A percentile compares a stretch with the other conserved stretches of the same genome.
phyloP scores from a whole-genome alignment of 1,140 invertebrate species.

The Camponotus vicinus region DNA sequence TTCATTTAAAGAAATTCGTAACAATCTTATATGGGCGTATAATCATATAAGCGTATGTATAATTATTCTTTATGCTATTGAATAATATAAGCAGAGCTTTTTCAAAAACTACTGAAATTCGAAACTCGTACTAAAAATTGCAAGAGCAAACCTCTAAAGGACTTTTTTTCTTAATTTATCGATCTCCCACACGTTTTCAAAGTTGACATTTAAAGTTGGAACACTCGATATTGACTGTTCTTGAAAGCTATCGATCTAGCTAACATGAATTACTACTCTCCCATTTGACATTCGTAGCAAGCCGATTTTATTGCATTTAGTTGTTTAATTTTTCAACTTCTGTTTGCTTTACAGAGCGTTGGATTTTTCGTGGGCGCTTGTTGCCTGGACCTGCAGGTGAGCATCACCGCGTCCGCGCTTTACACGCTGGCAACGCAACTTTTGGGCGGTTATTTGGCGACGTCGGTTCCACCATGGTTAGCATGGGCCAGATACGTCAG shows the following conservation, averaged over 20 bases:
- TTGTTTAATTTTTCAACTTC: conserved; percentile 4
- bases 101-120: conserved; percentile 11
- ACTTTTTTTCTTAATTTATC: too few relatives aligned
- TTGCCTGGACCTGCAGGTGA: conserved; percentile 93
- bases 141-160: neutral
- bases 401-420: conserved; percentile 93
- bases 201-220: too few relatives aligned
- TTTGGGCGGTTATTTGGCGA: conserved; percentile 93
- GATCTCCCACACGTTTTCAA: too few relatives aligned
- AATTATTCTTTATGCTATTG: conserved; percentile 3
- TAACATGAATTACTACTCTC: neutral
- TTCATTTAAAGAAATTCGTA: neutral
- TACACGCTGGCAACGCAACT: conserved; percentile 94
- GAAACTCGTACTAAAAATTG: neutral
- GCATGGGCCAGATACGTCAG: conserved; percentile 93
- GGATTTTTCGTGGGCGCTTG: conserved; percentile 94
- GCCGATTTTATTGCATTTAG: neutral
- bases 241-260: neutral
- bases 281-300: conserved; percentile 21
- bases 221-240: neutral
- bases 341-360: conserved; percentile 88
- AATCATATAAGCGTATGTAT: neutral
- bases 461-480: conserved; percentile 92
- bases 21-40: neutral
- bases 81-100: neutral